Conservation (phyloP, 2,888 invertebrate species). For the Nudaria mundana region DNA sequence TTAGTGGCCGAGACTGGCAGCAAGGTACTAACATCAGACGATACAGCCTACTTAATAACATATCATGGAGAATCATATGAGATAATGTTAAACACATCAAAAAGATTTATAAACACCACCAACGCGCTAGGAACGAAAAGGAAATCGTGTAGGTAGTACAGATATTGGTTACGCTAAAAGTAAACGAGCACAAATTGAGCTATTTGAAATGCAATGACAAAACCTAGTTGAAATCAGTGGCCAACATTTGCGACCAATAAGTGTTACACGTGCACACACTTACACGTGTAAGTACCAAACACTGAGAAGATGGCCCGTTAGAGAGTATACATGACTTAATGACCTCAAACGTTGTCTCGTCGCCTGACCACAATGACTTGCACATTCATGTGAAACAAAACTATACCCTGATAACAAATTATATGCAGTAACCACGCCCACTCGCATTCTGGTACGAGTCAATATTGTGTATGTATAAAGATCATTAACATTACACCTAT, state of each 20-base stretch:
- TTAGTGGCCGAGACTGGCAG: conserved; percentile 53
- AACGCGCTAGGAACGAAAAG: conserved; percentile 17
- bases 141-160: conserved; percentile 27
- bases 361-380: conserved; percentile 52
- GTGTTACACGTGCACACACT: conserved; percentile 54
- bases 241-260: conserved; percentile 52
- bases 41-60: conserved; percentile 60
- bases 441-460: conserved; percentile 59
- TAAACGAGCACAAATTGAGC: conserved; percentile 29
- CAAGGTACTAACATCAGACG: conserved; percentile 48
- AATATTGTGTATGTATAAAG: conserved; percentile 48
- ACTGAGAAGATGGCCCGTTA: conserved; percentile 66
- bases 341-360: conserved; percentile 50
- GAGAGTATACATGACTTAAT: conserved; percentile 48
- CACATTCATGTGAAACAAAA: conserved; percentile 55
- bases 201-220: conserved; percentile 38
- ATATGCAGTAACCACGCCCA: conserved; percentile 53
- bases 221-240: conserved; percentile 33
- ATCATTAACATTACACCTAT: conserved; percentile 60
- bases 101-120: conserved; percentile 27
- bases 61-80: conserved; percentile 58
- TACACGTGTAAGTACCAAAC: conserved; percentile 53
- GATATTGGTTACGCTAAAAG: conserved; percentile 31
- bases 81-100: conserved; percentile 39
- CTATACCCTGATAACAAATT: conserved; percentile 50